These are phyloP conservation scores for Papilio glaucus DNA, from an alignment of 1,140 invertebrate genomes.

Conservation along the genomic window DNA sequence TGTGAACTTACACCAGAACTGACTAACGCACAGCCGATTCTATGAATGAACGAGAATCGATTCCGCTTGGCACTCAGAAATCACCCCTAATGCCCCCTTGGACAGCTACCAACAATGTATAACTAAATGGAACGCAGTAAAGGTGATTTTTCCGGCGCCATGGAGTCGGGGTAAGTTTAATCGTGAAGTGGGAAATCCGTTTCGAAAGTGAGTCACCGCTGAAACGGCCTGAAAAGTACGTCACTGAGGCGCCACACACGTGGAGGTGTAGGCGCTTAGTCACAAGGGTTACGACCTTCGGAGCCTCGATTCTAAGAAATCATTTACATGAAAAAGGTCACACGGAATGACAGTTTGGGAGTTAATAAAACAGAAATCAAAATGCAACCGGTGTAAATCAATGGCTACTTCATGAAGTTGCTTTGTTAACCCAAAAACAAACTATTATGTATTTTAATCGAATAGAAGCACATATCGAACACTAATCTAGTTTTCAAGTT, in stretches of 20 bases:
- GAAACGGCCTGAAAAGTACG: slow-evolving; percentile 36
- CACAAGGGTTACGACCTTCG: slow-evolving; percentile 14
- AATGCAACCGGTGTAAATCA: not conserved
- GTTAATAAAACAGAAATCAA: too few relatives aligned
- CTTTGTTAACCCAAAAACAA: too few relatives aligned
- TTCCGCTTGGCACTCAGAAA: not conserved
- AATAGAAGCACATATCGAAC: too few relatives aligned
- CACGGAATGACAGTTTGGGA: not conserved
- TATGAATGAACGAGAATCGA: slow-evolving; percentile 24
- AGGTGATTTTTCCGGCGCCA: slow-evolving; percentile 19
- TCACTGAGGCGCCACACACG: slow-evolving; percentile 10
- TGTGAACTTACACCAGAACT: not conserved
- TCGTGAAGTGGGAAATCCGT: slow-evolving; percentile 36
- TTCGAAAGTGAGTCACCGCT: slow-evolving; percentile 36
- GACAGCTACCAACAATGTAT: slow-evolving; percentile 26
- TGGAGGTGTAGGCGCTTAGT: slow-evolving; percentile 11
- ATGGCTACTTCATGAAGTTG: too few relatives aligned
- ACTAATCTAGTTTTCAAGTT: too few relatives aligned
- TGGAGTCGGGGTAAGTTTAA: slow-evolving; percentile 14
- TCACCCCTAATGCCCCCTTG: slow-evolving; percentile 21
- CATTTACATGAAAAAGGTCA: not conserved
- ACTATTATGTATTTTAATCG: too few relatives aligned
- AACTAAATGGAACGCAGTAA: not conserved
- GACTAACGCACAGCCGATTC: slow-evolving; percentile 13
- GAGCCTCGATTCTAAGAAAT: not conserved